A percentile compares a stretch with the other conserved stretches of the same genome.
These are phyloP conservation scores for Embiotoca jacksoni DNA, from an alignment of 2,113 vertebrate species.

Conservation along the genomic window DNA sequence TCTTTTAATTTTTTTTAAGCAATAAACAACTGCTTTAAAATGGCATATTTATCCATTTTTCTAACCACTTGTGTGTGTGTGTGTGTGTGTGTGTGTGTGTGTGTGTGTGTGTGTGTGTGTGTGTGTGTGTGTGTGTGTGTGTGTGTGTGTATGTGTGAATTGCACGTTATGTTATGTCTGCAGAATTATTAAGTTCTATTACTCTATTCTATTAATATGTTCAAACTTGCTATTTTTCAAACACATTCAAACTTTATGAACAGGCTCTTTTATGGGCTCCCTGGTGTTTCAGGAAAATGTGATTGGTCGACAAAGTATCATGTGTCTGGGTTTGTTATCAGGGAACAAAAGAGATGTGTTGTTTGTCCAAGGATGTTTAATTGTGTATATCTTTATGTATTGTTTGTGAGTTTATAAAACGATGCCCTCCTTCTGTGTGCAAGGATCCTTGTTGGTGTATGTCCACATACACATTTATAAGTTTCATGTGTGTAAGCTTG, in stretches of 20 bases:
- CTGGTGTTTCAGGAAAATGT: neutral
- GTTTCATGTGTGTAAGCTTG: neutral
- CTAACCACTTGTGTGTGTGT: too few relatives aligned
- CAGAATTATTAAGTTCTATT: neutral
- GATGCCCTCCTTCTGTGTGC: too few relatives aligned
- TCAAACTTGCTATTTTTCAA: slow-evolving; percentile 39
- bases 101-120: too few relatives aligned
- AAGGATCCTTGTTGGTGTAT: neutral
- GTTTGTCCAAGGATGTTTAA: neutral
- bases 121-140: too few relatives aligned
- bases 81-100: too few relatives aligned
- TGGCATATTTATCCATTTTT: neutral
- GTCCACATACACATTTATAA: neutral
- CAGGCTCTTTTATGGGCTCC: slow-evolving; percentile 9
- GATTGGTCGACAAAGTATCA: slow-evolving; percentile 35
- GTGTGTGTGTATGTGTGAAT: too few relatives aligned
- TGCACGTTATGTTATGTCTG: neutral
- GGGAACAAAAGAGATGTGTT: neutral
- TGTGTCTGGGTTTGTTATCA: slow-evolving; percentile 19
- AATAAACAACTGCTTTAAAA: too few relatives aligned
- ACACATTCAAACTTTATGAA: slow-evolving; percentile 23
- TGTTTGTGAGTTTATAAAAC: slow-evolving; percentile 2
- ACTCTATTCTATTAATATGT: too few relatives aligned
- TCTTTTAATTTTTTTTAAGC: too few relatives aligned
- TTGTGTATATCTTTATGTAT: neutral